phyloP scores from a whole-genome alignment of 2,888 invertebrate genomes.

The Tipula unca region DNA sequence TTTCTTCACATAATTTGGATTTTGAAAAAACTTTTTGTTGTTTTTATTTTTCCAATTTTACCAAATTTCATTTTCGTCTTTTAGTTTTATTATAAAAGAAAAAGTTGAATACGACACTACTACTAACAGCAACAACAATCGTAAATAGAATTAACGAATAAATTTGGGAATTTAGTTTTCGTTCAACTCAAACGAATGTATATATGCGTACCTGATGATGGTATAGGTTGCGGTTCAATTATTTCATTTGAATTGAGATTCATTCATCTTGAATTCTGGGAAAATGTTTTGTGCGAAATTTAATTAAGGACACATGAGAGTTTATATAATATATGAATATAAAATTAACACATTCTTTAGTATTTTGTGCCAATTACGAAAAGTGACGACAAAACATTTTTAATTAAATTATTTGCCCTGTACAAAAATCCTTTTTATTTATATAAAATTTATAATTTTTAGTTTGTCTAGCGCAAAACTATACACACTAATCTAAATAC shows the following conservation, averaged over 20 bases:
- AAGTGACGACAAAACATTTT: background rate
- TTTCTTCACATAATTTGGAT: background rate
- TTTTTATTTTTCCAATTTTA: background rate
- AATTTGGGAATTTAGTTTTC: background rate
- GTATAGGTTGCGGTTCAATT: background rate
- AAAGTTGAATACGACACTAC: background rate
- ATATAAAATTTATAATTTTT: background rate
- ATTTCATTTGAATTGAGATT: background rate
- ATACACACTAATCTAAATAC: too few species aligned
- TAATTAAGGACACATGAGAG: too few species aligned
- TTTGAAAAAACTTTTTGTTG: background rate
- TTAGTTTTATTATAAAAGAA: background rate
- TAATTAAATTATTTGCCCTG: background rate
- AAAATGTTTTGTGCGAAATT: too few species aligned
- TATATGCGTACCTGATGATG: background rate
- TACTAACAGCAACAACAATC: background rate
- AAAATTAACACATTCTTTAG: too few species aligned
- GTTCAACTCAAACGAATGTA: background rate
- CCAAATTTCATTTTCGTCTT: background rate
- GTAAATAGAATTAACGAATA: background rate
- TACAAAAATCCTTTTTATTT: background rate
- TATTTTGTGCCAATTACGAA: background rate
- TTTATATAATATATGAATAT: too few species aligned
- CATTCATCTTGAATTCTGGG: background rate
- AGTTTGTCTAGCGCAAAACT: background rate